Percentiles rank a stretch among this genome's conserved stretches.
phyloP scores from a whole-genome alignment of 2,888 invertebrate genomes.

The Euplagia quadripunctaria region DNA sequence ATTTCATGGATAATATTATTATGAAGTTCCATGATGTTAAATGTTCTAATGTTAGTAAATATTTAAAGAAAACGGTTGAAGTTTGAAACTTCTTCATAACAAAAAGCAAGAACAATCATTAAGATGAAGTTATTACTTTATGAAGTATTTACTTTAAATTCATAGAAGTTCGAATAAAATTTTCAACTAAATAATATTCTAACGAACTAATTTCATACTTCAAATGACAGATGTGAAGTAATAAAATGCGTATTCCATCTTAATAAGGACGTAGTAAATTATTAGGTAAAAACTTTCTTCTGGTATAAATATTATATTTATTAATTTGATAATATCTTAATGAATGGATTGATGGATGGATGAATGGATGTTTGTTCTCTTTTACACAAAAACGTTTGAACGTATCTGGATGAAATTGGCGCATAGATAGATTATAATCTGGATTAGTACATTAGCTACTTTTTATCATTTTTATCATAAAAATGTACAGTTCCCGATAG shows the following conservation, averaged over 20 bases:
- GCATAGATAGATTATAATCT: no score
- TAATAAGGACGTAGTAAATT: conserved; percentile 26
- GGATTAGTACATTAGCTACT: no score
- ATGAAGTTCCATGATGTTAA: not conserved
- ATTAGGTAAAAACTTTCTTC: conserved; percentile 7
- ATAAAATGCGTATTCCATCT: conserved; percentile 30
- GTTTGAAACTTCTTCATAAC: not conserved
- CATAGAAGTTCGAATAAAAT: conserved; percentile 22
- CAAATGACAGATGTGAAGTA: conserved; percentile 29
- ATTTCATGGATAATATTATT: not conserved
- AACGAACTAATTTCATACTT: conserved; percentile 29
- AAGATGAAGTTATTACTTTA: not conserved
- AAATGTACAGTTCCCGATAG: no score
- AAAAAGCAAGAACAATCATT: not conserved
- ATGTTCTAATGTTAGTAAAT: not conserved
- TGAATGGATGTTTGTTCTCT: no score
- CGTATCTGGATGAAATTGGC: no score
- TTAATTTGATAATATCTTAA: no score
- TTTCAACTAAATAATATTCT: conserved; percentile 27
- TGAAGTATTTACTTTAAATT: not conserved
- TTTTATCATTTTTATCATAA: no score
- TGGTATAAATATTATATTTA: no score
- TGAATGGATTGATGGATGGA: no score
- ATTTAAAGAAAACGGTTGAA: not conserved
- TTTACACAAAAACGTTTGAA: no score